Conservation (phyloP, 2,113 vertebrate species). For the Athene noctua region DNA sequence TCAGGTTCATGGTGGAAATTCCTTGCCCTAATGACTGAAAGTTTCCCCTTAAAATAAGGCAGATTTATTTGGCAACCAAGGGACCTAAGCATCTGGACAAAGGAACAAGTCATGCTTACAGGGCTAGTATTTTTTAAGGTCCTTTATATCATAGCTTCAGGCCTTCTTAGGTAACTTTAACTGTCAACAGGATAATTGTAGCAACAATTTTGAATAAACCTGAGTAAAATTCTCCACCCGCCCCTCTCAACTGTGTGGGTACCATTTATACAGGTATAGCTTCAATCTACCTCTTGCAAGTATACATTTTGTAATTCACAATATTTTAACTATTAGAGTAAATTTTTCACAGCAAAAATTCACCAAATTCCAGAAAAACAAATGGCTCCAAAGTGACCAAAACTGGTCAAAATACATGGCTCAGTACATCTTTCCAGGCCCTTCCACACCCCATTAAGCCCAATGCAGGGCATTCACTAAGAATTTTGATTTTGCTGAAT, state of each 20-base stretch:
- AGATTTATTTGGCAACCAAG: not conserved
- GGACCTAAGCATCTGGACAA: not conserved
- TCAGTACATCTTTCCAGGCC: not conserved
- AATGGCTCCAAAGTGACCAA: not conserved
- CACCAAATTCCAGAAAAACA: not conserved
- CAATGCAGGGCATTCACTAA: not conserved
- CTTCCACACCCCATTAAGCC: not conserved
- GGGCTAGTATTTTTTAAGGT: not conserved
- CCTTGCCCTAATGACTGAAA: not conserved
- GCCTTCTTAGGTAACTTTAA: not conserved
- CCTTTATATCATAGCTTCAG: not conserved
- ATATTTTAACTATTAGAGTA: not conserved
- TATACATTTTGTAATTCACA: not conserved
- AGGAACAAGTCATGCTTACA: not conserved
- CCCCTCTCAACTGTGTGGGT: not conserved
- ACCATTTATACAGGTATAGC: not conserved
- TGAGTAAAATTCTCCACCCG: not conserved
- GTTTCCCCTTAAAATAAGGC: not conserved
- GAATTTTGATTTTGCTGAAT: constrained; percentile 7
- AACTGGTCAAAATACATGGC: not conserved
- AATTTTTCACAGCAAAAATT: not conserved
- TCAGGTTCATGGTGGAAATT: not conserved
- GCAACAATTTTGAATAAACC: not conserved
- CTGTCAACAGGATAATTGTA: not conserved
- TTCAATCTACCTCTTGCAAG: not conserved